These are phyloP conservation scores for Chromobotia macracanthus DNA, from an alignment of 2,797 vertebrate genomes.

Conservation along the genomic window DNA sequence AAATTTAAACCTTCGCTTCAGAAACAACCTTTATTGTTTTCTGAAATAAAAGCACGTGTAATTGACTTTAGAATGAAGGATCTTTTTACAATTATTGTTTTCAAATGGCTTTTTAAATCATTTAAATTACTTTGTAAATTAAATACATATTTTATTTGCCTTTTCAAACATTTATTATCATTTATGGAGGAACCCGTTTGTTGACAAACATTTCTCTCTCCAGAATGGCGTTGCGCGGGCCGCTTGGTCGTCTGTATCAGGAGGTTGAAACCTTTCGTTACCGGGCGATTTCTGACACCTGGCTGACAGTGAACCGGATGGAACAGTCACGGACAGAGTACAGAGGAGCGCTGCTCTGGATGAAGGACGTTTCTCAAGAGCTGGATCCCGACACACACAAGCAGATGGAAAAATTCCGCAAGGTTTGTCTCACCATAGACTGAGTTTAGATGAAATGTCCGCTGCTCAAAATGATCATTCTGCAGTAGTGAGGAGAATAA, in stretches of 20 bases:
- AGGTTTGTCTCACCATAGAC: conserved; percentile 76
- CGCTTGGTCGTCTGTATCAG: conserved; percentile 91
- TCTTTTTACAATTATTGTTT: no score
- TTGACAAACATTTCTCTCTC: neutral
- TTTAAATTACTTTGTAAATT: no score
- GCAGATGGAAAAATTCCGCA: conserved; percentile 98
- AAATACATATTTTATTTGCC: no score
- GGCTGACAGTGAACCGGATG: conserved; percentile 97
- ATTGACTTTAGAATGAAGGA: no score
- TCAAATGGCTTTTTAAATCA: no score
- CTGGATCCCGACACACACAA: conserved; percentile 95
- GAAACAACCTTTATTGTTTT: neutral
- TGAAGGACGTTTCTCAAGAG: conserved; percentile 98
- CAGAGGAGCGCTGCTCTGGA: conserved; percentile 95
- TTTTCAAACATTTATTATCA: no score
- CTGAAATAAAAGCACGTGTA: neutral
- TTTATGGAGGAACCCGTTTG: no score
- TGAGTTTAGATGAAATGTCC: no score
- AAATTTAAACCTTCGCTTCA: neutral
- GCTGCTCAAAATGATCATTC: no score
- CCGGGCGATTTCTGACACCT: conserved; percentile 94
- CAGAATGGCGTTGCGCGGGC: conserved; percentile 87
- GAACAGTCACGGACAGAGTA: conserved; percentile 95
- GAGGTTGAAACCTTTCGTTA: conserved; percentile 98
- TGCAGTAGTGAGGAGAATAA: no score